Evolutionary conservation across 2,113 vertebrate genomes (phyloP).

Genomic region (Syngnathoides biaculeatus): DNA sequence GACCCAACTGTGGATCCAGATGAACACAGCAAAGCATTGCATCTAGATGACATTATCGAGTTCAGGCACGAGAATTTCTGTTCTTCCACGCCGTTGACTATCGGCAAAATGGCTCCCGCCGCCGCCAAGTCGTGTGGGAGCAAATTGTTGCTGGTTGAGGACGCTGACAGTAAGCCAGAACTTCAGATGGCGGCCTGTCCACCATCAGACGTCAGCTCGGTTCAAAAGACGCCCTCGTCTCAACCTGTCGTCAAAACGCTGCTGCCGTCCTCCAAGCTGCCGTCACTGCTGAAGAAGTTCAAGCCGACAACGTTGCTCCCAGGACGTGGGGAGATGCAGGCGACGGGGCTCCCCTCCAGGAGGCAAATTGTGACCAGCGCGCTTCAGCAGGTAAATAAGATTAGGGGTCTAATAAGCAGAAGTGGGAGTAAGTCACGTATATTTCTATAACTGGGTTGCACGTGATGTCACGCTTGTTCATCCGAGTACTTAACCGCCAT

Average conservation of each 20-base stretch:
- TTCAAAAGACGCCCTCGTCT: constrained; percentile 36
- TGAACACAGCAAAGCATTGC: constrained; percentile 22
- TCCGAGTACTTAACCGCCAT: no score
- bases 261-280: constrained; percentile 12
- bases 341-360: constrained; percentile 19
- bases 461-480: no score
- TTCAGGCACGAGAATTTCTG: constrained; percentile 15
- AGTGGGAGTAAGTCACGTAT: no score
- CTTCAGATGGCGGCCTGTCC: not conserved
- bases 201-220: constrained; percentile 33
- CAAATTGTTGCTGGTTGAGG: not conserved
- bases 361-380: constrained; percentile 23
- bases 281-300: constrained; percentile 24
- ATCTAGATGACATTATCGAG: constrained; percentile 49
- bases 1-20: not conserved
- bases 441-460: no score
- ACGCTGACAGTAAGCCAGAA: not conserved
- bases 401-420: not conserved
- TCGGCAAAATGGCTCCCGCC: constrained; percentile 12
- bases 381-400: constrained; percentile 25
- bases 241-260: constrained; percentile 7
- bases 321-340: not conserved
- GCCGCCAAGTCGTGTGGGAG: not conserved
- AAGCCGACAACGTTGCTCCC: constrained; percentile 22
- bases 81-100: constrained; percentile 55